A percentile compares a stretch with the other conserved stretches of the same genome.
Evolutionary conservation across 2,797 vertebrate species (phyloP).

Genomic region (Coregonus suidteri): DNA sequence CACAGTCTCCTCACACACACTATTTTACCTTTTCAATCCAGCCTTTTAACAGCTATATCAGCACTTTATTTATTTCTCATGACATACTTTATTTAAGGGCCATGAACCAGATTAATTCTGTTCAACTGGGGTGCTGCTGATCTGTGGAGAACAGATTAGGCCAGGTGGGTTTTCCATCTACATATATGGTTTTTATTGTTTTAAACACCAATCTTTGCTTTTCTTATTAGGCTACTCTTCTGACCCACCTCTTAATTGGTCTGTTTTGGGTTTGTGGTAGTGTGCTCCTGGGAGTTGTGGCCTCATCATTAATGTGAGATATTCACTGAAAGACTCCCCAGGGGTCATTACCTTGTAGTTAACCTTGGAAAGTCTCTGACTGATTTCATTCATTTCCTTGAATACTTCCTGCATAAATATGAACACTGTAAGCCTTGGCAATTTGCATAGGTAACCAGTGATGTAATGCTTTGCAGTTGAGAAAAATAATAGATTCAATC

Average conservation of each 20-base stretch:
- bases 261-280: not conserved
- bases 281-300: not conserved
- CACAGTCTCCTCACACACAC: not conserved
- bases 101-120: constrained; percentile 6
- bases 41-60: constrained; percentile 9
- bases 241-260: not conserved
- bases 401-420: not conserved
- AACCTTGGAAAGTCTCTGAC: not conserved
- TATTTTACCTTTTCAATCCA: not conserved
- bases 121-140: not conserved
- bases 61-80: not conserved
- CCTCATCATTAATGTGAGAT: not conserved
- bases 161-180: not conserved
- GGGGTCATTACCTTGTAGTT: not conserved
- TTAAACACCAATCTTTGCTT: not conserved
- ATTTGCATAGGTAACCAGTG: not conserved
- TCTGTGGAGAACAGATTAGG: not conserved
- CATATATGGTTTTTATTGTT: not conserved
- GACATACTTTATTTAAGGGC: constrained; percentile 15
- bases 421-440: not conserved
- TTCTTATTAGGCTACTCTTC: not conserved
- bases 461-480: not conserved
- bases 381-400: not conserved
- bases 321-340: not conserved
- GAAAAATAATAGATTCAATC: not conserved